phyloP scores from a whole-genome alignment of 2,113 vertebrate genomes.

The Danionella cerebrum region DNA sequence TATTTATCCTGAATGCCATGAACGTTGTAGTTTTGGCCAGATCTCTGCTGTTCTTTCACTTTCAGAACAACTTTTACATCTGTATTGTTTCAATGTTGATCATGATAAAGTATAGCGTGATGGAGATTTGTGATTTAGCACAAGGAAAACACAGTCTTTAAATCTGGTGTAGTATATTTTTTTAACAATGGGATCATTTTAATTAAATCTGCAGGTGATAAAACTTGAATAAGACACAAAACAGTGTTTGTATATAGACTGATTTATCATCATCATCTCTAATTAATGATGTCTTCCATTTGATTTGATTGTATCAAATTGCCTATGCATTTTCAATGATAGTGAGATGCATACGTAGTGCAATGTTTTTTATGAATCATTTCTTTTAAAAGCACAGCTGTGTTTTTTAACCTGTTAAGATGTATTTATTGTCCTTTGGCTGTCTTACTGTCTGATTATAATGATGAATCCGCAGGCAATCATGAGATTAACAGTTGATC shows the following conservation, averaged over 20 bases:
- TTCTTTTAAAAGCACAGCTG: background rate
- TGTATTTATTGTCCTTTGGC: background rate
- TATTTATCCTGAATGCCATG: too few relatives aligned
- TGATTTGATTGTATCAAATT: conserved; percentile 5
- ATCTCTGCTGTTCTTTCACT: too few relatives aligned
- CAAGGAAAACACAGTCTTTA: background rate
- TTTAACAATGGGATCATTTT: background rate
- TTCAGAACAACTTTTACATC: too few relatives aligned
- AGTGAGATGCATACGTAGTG: background rate
- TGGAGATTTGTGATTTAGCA: background rate
- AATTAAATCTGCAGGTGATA: background rate
- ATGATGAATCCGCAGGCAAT: background rate
- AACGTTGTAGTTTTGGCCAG: too few relatives aligned
- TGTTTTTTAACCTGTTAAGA: background rate
- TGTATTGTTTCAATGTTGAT: too few relatives aligned
- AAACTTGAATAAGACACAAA: background rate
- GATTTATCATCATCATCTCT: background rate
- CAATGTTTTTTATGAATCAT: background rate
- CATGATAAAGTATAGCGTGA: too few relatives aligned
- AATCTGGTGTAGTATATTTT: background rate
- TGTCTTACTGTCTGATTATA: background rate
- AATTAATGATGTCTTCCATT: conserved; percentile 11
- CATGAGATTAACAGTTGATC: conserved; percentile 19
- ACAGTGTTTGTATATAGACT: conserved; percentile 14
- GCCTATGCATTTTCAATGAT: background rate